Conservation (phyloP, 2,797 vertebrate species). For the Sibirionetta formosa region DNA sequence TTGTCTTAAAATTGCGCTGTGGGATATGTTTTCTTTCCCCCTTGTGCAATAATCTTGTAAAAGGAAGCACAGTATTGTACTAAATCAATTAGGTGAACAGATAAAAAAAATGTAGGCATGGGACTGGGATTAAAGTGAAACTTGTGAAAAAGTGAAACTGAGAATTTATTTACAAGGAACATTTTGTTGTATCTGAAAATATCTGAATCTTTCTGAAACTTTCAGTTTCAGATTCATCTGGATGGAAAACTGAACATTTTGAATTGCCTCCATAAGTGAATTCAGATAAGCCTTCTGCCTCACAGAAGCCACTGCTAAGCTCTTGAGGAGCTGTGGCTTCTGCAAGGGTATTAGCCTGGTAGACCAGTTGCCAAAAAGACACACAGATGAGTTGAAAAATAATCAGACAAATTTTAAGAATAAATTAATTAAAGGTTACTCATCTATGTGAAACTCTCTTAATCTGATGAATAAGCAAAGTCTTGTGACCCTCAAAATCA, state of each 20-base stretch:
- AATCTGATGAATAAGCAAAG: constrained; percentile 18
- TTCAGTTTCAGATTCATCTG: background rate
- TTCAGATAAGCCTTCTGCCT: too few species aligned
- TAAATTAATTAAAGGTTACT: background rate
- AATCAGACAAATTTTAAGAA: background rate
- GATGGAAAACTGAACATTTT: background rate
- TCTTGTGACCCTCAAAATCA: background rate
- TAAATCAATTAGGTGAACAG: background rate
- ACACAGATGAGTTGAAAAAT: background rate
- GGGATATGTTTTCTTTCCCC: background rate
- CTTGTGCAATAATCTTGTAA: background rate
- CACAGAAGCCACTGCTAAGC: background rate
- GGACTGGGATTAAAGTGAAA: background rate
- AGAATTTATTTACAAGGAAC: background rate
- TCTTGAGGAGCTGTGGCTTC: background rate
- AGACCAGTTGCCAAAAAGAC: constrained; percentile 11
- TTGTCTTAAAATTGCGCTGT: rapidly evolving
- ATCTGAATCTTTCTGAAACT: background rate
- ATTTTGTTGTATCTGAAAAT: background rate
- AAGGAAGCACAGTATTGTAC: background rate
- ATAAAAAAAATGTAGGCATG: background rate
- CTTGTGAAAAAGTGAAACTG: background rate
- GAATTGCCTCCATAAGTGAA: background rate
- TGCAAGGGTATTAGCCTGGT: background rate
- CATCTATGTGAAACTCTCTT: background rate